These are phyloP conservation scores for Tauraco hartlaubi DNA, from an alignment of 2,797 vertebrate genomes.

Conservation along the genomic window DNA sequence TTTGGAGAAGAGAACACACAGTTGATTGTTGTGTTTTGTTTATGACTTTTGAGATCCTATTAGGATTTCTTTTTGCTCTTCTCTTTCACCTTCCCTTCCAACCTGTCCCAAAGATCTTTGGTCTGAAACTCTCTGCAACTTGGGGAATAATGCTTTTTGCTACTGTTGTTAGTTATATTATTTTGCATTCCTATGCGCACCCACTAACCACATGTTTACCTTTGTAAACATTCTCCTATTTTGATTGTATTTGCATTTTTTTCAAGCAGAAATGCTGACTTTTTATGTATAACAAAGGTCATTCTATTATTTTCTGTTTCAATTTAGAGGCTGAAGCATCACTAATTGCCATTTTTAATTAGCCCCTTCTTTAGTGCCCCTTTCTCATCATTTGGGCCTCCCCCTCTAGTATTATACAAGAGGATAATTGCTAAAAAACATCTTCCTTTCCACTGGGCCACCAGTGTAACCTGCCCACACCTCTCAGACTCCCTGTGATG, in stretches of 20 bases:
- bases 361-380: background rate
- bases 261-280: conserved; percentile 19
- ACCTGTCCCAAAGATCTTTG: background rate
- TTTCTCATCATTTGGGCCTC: background rate
- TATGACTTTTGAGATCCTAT: conserved; percentile 48
- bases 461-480: background rate
- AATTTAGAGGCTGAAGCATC: background rate
- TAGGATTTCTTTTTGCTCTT: conserved; percentile 30
- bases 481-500: background rate
- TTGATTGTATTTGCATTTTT: background rate
- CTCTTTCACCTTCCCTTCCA: background rate
- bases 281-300: background rate
- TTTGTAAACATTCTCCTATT: background rate
- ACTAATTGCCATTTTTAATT: background rate
- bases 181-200: conserved; percentile 18
- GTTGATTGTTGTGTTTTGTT: conserved; percentile 48
- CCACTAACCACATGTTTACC: background rate
- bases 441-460: background rate
- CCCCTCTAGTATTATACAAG: background rate
- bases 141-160: background rate
- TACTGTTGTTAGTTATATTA: background rate
- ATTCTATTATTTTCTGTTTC: background rate
- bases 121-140: background rate
- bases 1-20: background rate
- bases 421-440: background rate